Evolutionary conservation across 2,113 vertebrate species (phyloP), one percentile per base, ranked within the genome.

Genomic region (mouse (Mus musculus)): DNA sequence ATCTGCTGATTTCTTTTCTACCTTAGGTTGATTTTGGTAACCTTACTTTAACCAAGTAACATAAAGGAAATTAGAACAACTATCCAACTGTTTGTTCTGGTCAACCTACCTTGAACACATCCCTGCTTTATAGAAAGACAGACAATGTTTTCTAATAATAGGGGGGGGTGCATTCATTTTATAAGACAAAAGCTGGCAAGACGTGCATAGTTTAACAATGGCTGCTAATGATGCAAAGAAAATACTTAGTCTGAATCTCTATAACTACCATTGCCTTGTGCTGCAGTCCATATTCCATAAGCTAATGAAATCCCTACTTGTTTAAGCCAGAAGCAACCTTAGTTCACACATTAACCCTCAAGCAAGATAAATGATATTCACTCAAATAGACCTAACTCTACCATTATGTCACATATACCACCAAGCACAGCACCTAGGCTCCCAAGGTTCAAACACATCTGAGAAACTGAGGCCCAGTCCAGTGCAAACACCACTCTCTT

Each of bases 131-230:
- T 22, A 14, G 24, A 61, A 67, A 10, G 4, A 65, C 1, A 39
- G n/a, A 19, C 46, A 65, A 5, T 22, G 0, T 14, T 16, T 10
- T 82, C 8, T n/a, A 42, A 54, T 2, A 39, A 0, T 6, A 26
- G 52, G 0, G 28, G 28, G 24, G 26, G 7, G 46, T 42, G 42
- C 81, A 81, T 49, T 77, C 0, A 33, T 54, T 86, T 86, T 22
- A 86, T 22, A 49, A 16, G 42, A 61, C n/a, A 82, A 76, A 96
- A 76, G 19, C 76, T 87, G 3, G 52, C 1, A 26, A 20, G 20
- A 52, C 61, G 56, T 71, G 6, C 36, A n/a, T 73, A 36, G 26
- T 30, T 84, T 49, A 84, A 72, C 24, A 16, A 13, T 46, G 56
- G 30, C 80, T 81, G n/a, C 71, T 65, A 28, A 39, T 17, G 28